Base-by-base conservation (phyloP, 2,888 invertebrate species). In the Oligia fasciuncula region DNA sequence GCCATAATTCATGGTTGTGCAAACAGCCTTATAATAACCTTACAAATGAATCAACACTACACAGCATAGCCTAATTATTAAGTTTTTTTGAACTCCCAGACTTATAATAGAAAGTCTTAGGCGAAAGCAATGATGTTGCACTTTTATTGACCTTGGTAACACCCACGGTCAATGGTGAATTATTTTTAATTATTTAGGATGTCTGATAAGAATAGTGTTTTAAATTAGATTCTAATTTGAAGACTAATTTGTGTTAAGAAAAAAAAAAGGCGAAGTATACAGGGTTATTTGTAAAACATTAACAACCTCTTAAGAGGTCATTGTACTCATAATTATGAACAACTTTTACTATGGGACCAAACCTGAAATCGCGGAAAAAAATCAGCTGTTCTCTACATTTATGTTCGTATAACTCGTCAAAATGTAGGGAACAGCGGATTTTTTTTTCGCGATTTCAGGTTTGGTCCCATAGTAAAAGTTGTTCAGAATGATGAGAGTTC, bases 61-160 rank as follows among this genome's bases (percentile, higher is more conserved):
- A 73, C 72, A 19, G 66, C 2, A 81, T 73, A 78, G 70, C 60
- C 40, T 79, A 63, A 76, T 82, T 76, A 76, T 8, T 35, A 62
- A 43, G n/a, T 19, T 43, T 82, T 85, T 77, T 75, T 71, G 17
- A 57, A 80, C 79, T 81, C 88, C 81, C 80, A 84, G 84, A 80
- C 78, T 78, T 11, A 76, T 65, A 81, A 85, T 77, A 85, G 89
- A 87, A 83, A 88, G 83, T 81, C n/a, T 66, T 72, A 40, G 88
- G 88, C 83, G 87, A 89, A 88, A 87, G 90, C 57, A 76, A 84
- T 85, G 88, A 89, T 81, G 73, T n/a, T 72, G 84, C 84, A 85
- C n/a, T 79, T 65, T 79, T 78, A 67, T 72, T 80, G 68, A 51
- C 54, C 54, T 65, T 49, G n/a, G 51, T 17, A 51, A 66, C 77